Evolutionary conservation across 2,888 invertebrate species (phyloP), one percentile per base, ranked within the genome.

Genomic region (Thera obeliscata): DNA sequence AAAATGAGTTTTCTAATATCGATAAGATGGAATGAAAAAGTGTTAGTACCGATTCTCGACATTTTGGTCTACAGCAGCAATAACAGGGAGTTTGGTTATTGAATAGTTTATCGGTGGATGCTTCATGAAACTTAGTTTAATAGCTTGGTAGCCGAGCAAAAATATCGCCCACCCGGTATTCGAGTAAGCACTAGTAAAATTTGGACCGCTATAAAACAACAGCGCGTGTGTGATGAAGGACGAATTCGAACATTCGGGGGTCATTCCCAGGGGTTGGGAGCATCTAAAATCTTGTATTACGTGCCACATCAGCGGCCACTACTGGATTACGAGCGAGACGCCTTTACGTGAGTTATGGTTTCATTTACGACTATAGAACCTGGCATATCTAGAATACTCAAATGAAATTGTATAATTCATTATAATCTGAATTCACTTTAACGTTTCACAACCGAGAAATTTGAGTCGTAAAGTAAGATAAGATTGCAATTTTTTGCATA

Each of bases 261-360:
- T 84, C 84, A 81, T 83, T 87, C 87, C 86, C 86, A 66, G 70
- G 81, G 83, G 87, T 81, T 79, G 69, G 71, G 78, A 72, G 82
- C 83, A 79, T 80, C 85, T 86, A 84, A 87, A 86, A 86, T 85
- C 85, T 83, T 81, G 82, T 84, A 84, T 86, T 85, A 89, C 87
- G 85, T 86, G 84, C 84, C 85, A 85, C 87, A 87, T 83, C 85
- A 85, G 82, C 86, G 83, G 80, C 85, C 87, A 82, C 83, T 84
- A 84, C 83, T 81, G 81, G 85, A 84, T 87, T 87, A 88, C 85
- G 86, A 86, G 79, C 82, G 73, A 77, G 79, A 79, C 79, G 82
- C 82, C 84, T 82, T 83, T 82, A 84, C 82, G 81, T 81, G 82
- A 85, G 81, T 86, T 87, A 88, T 86, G 81, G 80, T 82, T 78